These are phyloP conservation scores for Tamandua tetradactyla DNA, from an alignment of 2,797 vertebrate genomes.

Conservation along the genomic window DNA sequence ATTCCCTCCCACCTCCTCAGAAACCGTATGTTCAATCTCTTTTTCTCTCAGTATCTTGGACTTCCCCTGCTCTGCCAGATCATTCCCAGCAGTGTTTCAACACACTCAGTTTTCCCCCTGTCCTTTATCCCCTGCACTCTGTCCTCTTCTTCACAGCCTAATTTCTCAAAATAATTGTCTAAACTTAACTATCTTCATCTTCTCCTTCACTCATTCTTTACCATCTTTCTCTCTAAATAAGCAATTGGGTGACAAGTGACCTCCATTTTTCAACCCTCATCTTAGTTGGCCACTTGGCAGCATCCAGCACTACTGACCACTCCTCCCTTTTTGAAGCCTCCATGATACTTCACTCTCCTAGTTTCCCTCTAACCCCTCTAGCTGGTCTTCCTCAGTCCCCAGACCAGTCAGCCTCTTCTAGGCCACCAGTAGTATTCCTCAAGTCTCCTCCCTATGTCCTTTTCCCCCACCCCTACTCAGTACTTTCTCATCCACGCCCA, in stretches of 20 bases:
- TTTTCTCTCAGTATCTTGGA: neutral
- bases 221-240: neutral
- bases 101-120: neutral
- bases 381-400: neutral
- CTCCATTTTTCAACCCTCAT: neutral
- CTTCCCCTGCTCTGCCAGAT: neutral
- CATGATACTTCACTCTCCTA: too few species aligned
- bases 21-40: neutral
- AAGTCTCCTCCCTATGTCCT: neutral
- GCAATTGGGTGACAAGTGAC: neutral
- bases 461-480: neutral
- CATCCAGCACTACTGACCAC: neutral
- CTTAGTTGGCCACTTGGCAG: neutral
- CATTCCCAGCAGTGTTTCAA: neutral
- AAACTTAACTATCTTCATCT: neutral
- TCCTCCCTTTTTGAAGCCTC: neutral
- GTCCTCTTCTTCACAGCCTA: neutral
- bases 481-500: neutral
- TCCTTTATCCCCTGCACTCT: neutral
- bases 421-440: neutral
- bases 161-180: neutral
- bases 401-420: neutral
- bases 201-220: neutral
- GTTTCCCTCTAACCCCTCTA: neutral
- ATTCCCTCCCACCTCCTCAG: neutral